Evolutionary conservation across 2,888 invertebrate genomes (phyloP).

Genomic region (Disparrhopalites patrizii): DNA sequence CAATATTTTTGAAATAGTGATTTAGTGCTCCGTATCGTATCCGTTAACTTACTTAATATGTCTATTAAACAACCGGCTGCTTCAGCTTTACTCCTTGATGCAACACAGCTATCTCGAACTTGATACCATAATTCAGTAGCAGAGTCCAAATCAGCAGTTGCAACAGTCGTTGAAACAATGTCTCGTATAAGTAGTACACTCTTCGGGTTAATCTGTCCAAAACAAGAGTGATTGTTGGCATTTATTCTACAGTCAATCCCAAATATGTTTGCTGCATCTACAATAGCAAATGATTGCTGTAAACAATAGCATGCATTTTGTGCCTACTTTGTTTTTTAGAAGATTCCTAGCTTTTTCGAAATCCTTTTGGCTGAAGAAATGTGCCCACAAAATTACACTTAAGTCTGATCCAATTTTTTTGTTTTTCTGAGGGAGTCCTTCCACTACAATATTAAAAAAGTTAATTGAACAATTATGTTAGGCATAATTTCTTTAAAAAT

Average conservation of each 20-base stretch:
- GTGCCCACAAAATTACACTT: background rate
- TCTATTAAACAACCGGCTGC: background rate
- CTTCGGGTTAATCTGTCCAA: background rate
- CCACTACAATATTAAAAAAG: background rate
- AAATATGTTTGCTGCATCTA: too few relatives aligned
- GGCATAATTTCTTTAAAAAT: too few relatives aligned
- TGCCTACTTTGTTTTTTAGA: background rate
- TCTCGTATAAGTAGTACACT: background rate
- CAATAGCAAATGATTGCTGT: too few relatives aligned
- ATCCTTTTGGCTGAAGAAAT: background rate
- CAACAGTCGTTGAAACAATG: background rate
- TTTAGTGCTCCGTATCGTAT: too few relatives aligned
- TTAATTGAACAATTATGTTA: too few relatives aligned
- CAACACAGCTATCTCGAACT: background rate
- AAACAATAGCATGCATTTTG: background rate
- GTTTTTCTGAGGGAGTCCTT: background rate
- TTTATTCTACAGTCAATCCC: too few relatives aligned
- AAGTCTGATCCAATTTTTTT: background rate
- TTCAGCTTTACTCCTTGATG: background rate
- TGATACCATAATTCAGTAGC: background rate
- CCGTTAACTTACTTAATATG: background rate
- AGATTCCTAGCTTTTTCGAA: background rate
- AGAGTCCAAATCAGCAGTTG: background rate
- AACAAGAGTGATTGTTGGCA: background rate
- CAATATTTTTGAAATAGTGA: too few relatives aligned